phyloP scores from a whole-genome alignment of 2,888 invertebrate species.

The Holacanthella duospinosa region DNA sequence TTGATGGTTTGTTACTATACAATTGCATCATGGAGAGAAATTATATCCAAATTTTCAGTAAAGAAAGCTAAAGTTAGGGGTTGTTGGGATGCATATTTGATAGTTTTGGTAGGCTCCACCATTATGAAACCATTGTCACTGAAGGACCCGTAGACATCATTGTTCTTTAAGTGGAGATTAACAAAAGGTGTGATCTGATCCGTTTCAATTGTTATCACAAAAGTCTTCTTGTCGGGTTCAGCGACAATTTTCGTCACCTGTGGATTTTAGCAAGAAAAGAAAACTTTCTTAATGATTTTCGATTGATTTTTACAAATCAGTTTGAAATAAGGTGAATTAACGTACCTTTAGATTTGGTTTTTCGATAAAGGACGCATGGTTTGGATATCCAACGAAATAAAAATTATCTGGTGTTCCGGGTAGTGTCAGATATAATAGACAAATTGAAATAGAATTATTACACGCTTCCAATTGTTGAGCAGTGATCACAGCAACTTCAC shows the following conservation, averaged over 20 bases:
- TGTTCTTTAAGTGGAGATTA: constrained; percentile 52
- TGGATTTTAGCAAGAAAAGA: background rate
- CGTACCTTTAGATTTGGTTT: constrained; percentile 25
- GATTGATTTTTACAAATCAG: background rate
- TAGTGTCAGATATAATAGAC: constrained; percentile 10
- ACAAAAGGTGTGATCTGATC: constrained; percentile 56
- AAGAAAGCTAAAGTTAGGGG: constrained; percentile 9
- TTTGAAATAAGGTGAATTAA: background rate
- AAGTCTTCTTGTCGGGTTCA: constrained; percentile 10
- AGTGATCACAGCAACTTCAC: background rate
- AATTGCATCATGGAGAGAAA: constrained; percentile 13
- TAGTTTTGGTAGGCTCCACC: constrained; percentile 39
- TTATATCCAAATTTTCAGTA: constrained; percentile 9
- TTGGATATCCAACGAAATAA: constrained; percentile 48
- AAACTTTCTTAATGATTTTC: background rate
- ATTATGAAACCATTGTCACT: constrained; percentile 61
- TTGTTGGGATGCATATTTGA: constrained; percentile 37
- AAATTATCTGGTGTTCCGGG: constrained; percentile 51
- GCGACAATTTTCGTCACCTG: background rate
- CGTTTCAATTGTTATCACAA: constrained; percentile 43
- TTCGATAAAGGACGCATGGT: constrained; percentile 14
- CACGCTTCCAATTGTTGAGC: background rate
- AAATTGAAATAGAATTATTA: constrained; percentile 8
- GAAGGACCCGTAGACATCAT: constrained; percentile 52
- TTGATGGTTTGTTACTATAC: background rate